Conservation (phyloP, 2,113 vertebrate genomes). For the Excalfactoria chinensis region DNA sequence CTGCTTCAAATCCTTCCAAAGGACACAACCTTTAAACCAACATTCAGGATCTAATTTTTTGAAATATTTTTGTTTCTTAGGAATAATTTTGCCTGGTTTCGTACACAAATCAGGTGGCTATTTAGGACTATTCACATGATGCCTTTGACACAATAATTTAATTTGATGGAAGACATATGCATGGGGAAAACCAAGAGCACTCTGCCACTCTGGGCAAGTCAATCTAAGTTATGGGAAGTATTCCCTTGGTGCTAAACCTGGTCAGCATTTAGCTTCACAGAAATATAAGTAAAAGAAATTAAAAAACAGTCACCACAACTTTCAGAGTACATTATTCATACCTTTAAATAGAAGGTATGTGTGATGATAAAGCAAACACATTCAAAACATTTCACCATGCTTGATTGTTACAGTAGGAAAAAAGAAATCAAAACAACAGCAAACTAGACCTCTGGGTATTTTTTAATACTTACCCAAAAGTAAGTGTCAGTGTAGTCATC, state of each 20-base stretch:
- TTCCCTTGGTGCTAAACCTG: neutral
- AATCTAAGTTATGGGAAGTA: neutral
- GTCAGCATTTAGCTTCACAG: neutral
- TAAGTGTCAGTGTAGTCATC: neutral
- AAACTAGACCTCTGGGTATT: neutral
- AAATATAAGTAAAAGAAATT: neutral
- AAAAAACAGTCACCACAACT: neutral
- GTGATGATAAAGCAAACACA: neutral
- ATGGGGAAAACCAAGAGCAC: neutral
- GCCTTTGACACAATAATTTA: conserved; percentile 36
- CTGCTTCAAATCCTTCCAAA: conserved; percentile 72
- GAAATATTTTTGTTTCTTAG: conserved; percentile 56
- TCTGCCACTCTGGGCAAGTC: neutral
- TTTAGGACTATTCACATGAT: conserved; percentile 10
- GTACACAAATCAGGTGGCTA: neutral
- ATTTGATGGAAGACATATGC: neutral
- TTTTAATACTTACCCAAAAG: neutral
- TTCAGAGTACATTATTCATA: neutral
- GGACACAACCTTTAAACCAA: conserved; percentile 72
- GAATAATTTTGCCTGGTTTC: conserved; percentile 29
- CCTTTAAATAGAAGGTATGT: neutral
- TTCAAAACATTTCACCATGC: neutral
- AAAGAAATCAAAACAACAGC: neutral
- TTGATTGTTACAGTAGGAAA: neutral
- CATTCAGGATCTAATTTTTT: conserved; percentile 23